Percentiles rank a stretch among this genome's conserved stretches.
These are phyloP conservation scores for Tenodera sinensis DNA, from an alignment of 2,888 invertebrate genomes.

Conservation along the genomic window DNA sequence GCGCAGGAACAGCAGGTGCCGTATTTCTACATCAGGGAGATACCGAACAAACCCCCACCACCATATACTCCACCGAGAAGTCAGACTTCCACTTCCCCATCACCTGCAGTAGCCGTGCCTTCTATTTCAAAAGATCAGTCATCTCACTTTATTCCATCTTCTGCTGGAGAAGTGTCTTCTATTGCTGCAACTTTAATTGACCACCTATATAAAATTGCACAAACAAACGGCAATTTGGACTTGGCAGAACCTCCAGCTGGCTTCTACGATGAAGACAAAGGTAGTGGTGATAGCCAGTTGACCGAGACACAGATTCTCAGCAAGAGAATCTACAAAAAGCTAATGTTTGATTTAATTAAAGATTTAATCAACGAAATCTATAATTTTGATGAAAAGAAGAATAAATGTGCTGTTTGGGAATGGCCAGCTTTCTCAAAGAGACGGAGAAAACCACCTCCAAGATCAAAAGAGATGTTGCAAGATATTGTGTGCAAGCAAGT, in stretches of 20 bases:
- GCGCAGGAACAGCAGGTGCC: constrained; percentile 50
- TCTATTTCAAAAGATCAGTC: neutral
- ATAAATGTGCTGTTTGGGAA: neutral
- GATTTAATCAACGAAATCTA: neutral
- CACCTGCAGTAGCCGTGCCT: constrained; percentile 43
- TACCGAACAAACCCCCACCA: constrained; percentile 72
- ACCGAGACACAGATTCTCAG: neutral
- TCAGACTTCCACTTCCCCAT: constrained; percentile 40
- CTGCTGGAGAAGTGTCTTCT: neutral
- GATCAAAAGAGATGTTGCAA: constrained; percentile 47
- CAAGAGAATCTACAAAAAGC: neutral
- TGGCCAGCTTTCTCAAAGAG: constrained; percentile 5
- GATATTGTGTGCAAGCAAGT: constrained; percentile 51
- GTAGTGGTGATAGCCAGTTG: neutral
- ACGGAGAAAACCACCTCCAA: constrained; percentile 22
- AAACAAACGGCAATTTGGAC: neutral
- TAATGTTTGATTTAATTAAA: constrained; percentile 2
- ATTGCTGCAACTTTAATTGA: neutral
- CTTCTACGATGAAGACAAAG: neutral
- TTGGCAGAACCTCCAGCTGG: neutral
- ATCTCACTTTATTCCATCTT: neutral
- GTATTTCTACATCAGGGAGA: constrained; percentile 59
- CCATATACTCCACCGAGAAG: constrained; percentile 62
- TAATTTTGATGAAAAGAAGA: neutral
- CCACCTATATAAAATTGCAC: neutral